These are phyloP conservation scores for Oscheius onirici DNA, from an alignment of 2,888 invertebrate genomes.

Conservation along the genomic window DNA sequence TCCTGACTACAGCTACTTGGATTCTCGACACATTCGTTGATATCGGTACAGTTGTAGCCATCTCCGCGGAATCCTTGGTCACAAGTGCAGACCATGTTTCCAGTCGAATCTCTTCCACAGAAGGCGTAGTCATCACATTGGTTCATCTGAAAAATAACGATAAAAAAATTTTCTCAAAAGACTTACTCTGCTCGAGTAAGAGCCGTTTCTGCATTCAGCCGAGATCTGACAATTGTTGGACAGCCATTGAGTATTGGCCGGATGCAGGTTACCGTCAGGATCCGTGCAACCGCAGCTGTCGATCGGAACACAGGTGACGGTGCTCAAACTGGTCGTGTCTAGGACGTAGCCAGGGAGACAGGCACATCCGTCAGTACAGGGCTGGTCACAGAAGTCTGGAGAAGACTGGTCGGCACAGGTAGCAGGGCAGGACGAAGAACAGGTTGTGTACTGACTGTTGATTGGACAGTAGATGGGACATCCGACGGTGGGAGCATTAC, in stretches of 20 bases:
- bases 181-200: slow-evolving; percentile 48
- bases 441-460: slow-evolving; percentile 48
- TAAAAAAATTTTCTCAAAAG: not conserved
- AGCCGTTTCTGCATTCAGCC: slow-evolving; percentile 56
- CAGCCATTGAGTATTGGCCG: slow-evolving; percentile 55
- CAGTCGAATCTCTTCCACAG: slow-evolving; percentile 38
- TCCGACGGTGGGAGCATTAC: slow-evolving; percentile 2
- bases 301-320: slow-evolving; percentile 41
- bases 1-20: slow-evolving; percentile 71
- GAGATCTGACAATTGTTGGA: slow-evolving; percentile 52
- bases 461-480: slow-evolving; percentile 51
- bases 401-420: slow-evolving; percentile 52
- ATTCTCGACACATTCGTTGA: slow-evolving; percentile 55
- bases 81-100: slow-evolving; percentile 49
- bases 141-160: slow-evolving; percentile 36
- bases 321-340: slow-evolving; percentile 6
- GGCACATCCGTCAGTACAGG: slow-evolving; percentile 24
- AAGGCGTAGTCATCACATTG: slow-evolving; percentile 48
- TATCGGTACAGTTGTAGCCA: slow-evolving; percentile 56
- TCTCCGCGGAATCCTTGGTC: slow-evolving; percentile 54
- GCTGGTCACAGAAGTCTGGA: slow-evolving; percentile 36
- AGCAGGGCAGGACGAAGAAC: slow-evolving; percentile 58
- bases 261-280: slow-evolving; percentile 47
- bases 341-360: slow-evolving; percentile 21
- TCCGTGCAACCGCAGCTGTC: slow-evolving; percentile 63